phyloP scores from a whole-genome alignment of 2,888 invertebrate species.

The Pachycephus smyrnensis region DNA sequence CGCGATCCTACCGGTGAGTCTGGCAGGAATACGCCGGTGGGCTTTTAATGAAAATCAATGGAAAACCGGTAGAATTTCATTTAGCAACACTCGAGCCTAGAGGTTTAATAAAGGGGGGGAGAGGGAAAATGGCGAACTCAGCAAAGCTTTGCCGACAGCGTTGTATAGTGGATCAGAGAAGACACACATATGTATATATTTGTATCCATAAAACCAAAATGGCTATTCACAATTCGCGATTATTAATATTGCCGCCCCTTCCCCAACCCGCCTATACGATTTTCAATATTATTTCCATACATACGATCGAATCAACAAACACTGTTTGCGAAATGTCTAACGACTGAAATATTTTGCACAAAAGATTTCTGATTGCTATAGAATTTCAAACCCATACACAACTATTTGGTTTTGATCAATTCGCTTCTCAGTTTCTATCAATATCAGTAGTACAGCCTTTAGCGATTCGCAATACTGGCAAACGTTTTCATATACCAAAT shows the following conservation, averaged over 20 bases:
- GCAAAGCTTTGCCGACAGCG: background rate
- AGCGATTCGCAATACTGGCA: background rate
- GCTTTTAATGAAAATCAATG: constrained; percentile 44
- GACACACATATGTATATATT: background rate
- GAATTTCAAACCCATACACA: background rate
- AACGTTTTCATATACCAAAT: background rate
- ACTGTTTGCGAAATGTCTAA: background rate
- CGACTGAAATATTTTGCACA: background rate
- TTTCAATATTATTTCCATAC: background rate
- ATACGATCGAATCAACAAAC: background rate
- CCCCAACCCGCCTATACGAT: background rate
- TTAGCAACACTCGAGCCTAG: background rate
- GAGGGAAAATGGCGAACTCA: background rate
- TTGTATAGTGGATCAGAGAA: background rate
- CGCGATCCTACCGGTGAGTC: background rate
- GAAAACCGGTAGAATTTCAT: constrained; percentile 18
- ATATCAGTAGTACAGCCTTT: background rate
- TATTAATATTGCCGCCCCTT: constrained; percentile 37
- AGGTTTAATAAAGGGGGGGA: background rate
- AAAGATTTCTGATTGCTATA: background rate
- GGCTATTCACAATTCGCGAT: constrained; percentile 27
- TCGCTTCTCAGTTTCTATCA: background rate
- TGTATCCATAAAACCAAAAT: background rate
- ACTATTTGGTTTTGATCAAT: background rate
- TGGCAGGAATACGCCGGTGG: constrained; percentile 23